Percentiles rank a stretch among this genome's conserved stretches.
Evolutionary conservation across 2,797 vertebrate species (phyloP).

Genomic region (Rhinoraja longicauda): DNA sequence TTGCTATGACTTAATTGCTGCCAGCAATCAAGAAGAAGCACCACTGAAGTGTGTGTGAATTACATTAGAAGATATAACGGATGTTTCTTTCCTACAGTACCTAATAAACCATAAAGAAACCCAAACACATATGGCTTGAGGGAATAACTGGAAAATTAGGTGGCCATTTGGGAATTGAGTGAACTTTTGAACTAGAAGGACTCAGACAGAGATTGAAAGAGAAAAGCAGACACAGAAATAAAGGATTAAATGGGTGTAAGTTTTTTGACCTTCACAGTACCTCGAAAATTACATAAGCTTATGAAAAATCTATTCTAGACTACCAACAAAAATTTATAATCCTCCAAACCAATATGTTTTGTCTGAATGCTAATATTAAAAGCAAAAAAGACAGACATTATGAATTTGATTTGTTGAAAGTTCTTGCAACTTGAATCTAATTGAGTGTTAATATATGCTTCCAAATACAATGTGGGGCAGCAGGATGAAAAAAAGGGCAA

Average conservation of each 20-base stretch:
- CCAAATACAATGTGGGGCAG: constrained; percentile 23
- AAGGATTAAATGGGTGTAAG: constrained; percentile 34
- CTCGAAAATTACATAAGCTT: constrained; percentile 69
- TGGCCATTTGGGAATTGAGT: constrained; percentile 72
- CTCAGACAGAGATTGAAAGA: constrained; percentile 63
- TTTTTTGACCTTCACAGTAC: constrained; percentile 61
- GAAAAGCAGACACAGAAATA: constrained; percentile 62
- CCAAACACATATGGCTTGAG: constrained; percentile 77
- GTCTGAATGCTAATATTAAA: constrained; percentile 60
- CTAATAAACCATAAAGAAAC: constrained; percentile 80
- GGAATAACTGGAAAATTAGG: constrained; percentile 79
- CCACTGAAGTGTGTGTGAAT: constrained; percentile 72
- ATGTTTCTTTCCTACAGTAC: constrained; percentile 74
- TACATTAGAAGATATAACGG: constrained; percentile 78
- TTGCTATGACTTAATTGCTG: constrained; percentile 68
- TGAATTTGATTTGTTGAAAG: constrained; percentile 63
- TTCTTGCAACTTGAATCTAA: constrained; percentile 59
- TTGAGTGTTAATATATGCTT: constrained; percentile 37
- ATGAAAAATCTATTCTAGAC: constrained; percentile 60
- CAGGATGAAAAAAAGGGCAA: not conserved
- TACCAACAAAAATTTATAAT: constrained; percentile 51
- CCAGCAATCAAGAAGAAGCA: constrained; percentile 68
- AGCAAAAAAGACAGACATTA: constrained; percentile 65
- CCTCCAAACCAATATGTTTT: constrained; percentile 60
- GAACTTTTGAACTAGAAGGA: constrained; percentile 75